phyloP scores from a whole-genome alignment of 1,140 invertebrate species.

The Dolichoris vasculosae region DNA sequence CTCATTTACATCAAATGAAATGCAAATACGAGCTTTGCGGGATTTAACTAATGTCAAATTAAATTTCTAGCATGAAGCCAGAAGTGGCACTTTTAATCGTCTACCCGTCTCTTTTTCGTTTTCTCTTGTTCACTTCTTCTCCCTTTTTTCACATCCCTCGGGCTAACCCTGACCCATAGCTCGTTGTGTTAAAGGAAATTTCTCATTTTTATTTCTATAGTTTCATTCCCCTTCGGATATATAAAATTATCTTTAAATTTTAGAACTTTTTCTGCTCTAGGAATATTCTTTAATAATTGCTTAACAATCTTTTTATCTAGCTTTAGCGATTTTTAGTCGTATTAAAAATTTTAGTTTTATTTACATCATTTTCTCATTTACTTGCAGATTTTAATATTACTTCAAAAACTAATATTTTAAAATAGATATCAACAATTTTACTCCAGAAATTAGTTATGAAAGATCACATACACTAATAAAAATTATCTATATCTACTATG shows the following conservation, averaged over 20 bases:
- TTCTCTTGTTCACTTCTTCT: background rate
- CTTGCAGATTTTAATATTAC: too few species aligned
- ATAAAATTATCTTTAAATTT: background rate
- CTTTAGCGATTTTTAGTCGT: background rate
- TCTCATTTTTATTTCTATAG: slow-evolving; percentile 46
- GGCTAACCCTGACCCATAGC: slow-evolving; percentile 72
- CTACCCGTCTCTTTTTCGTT: background rate
- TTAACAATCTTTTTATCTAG: background rate
- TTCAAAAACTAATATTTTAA: too few species aligned
- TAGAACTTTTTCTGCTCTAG: background rate
- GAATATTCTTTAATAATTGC: background rate
- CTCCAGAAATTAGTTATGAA: too few species aligned
- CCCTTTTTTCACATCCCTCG: slow-evolving; percentile 44
- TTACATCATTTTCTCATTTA: too few species aligned
- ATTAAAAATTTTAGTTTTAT: too few species aligned
- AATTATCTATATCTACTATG: background rate
- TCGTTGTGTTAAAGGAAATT: slow-evolving; percentile 63
- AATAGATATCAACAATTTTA: too few species aligned
- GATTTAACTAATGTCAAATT: slow-evolving; percentile 62
- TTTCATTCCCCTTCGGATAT: background rate
- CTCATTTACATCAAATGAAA: slow-evolving; percentile 38
- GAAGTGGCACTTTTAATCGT: slow-evolving; percentile 34
- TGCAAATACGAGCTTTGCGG: slow-evolving; percentile 43
- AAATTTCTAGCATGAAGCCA: slow-evolving; percentile 55
- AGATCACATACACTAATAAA: too few species aligned